Base-by-base conservation (phyloP, 2,113 vertebrate genomes). In the Loxodonta africana region DNA sequence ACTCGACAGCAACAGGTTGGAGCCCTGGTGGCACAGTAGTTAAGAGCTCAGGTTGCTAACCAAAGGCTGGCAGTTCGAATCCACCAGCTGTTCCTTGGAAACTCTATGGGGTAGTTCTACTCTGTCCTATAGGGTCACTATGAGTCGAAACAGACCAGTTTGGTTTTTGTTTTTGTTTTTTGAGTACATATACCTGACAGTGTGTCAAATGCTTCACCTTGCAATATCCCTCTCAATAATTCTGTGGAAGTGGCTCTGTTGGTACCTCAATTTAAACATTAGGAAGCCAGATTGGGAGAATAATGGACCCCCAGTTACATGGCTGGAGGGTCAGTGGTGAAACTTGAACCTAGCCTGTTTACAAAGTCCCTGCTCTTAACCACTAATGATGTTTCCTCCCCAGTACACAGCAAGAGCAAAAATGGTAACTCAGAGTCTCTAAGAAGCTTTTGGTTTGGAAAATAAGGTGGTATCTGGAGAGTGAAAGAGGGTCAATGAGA, bases 121-220 rank as follows among this genome's bases (percentile, higher is more conserved):
- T 37, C 37, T 37, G 37, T 37, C 37, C 37, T 37, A 37, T 37
- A 37, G 37, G 37, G 37, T 37, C 37, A 37, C 37, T 37, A 37
- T 37, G 37, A 37, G 37, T 37, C 37, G 37, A 37, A 37, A 37
- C 37, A 37, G 37, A 37, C 37, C 37, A 37, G 37, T 37, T 37
- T 37, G 37, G 37, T 37, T 37, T 37, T 37, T 48, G 48, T 7
- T 48, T 48, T 48, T 7, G 48, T 48, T 48, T 48, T 48, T 48
- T 48, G 7, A 8, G 48, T 8, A 14, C 25, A 63, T 44, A 21
- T 37, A 2, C 71, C 84, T 88, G 46, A 60, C 76, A 71, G 44
- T 21, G 28, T 15, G 33, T 73, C 85, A 88, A 96, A 28, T 48
- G 18, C 12, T 96, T 96, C 28, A n/a, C 44, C 82, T 91, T 89